Percentiles rank a stretch among this genome's conserved stretches.
phyloP scores from a whole-genome alignment of 2,888 invertebrate genomes.

The Phorcus lineatus region DNA sequence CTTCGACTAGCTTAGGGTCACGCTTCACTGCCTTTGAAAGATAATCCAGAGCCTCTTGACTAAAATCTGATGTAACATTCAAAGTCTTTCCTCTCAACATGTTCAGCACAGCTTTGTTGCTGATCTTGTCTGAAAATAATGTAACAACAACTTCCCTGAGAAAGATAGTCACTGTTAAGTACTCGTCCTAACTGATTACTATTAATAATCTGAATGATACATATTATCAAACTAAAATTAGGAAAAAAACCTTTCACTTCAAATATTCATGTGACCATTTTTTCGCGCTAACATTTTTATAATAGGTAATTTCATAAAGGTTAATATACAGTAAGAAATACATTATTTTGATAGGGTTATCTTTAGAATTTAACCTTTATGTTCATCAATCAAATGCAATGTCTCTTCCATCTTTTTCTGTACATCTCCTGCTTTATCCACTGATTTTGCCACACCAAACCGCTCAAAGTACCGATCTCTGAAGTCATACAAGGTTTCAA shows the following conservation, averaged over 20 bases:
- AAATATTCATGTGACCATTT: too few species aligned
- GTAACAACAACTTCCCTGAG: too few species aligned
- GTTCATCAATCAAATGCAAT: constrained; percentile 81
- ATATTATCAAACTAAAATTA: too few species aligned
- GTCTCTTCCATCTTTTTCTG: constrained; percentile 81
- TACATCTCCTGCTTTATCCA: constrained; percentile 81
- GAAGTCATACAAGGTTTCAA: constrained; percentile 82
- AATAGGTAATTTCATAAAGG: too few species aligned
- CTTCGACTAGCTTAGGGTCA: constrained; percentile 86
- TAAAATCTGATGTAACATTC: constrained; percentile 83
- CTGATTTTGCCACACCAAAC: constrained; percentile 83
- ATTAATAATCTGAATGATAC: too few species aligned
- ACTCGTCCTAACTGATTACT: too few species aligned
- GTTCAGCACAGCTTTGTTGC: constrained; percentile 73
- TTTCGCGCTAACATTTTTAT: too few species aligned
- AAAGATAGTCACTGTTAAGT: too few species aligned
- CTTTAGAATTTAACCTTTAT: constrained; percentile 79
- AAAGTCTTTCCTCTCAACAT: constrained; percentile 84
- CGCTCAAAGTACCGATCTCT: constrained; percentile 88
- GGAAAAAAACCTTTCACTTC: too few species aligned
- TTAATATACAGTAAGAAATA: too few species aligned
- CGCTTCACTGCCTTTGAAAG: constrained; percentile 90
- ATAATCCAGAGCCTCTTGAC: constrained; percentile 83
- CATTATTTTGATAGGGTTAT: not conserved
- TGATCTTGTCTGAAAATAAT: constrained; percentile 56